Evolutionary conservation across 2,113 vertebrate species (phyloP).

Genomic region (Manacus vitellinus): DNA sequence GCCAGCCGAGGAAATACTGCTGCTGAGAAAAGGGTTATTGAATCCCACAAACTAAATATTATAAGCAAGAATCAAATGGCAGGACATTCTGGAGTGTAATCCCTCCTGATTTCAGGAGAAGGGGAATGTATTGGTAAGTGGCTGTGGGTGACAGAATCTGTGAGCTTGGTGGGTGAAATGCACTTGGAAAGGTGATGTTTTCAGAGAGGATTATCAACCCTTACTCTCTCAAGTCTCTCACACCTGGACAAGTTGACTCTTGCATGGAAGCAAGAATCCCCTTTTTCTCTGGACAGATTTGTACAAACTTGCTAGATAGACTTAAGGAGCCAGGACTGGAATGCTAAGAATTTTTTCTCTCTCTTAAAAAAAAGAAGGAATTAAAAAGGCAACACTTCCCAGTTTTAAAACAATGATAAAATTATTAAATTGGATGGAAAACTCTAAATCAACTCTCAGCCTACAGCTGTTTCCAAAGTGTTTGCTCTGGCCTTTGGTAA

Average conservation of each 20-base stretch:
- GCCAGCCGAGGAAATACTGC: conserved; percentile 65
- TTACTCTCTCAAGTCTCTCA: conserved; percentile 16
- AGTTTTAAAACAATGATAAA: conserved; percentile 40
- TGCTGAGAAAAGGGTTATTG: conserved; percentile 67
- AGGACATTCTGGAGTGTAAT: conserved; percentile 38
- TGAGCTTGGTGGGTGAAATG: not conserved
- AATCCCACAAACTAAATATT: conserved; percentile 64
- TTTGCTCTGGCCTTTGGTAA: conserved; percentile 48
- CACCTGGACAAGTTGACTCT: conserved; percentile 79
- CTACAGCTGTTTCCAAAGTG: conserved; percentile 14
- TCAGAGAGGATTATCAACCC: conserved; percentile 33
- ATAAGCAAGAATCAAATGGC: conserved; percentile 57
- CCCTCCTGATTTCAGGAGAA: conserved; percentile 37
- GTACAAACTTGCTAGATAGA: conserved; percentile 81
- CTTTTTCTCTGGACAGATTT: conserved; percentile 73
- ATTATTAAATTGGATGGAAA: conserved; percentile 25
- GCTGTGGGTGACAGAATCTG: not conserved
- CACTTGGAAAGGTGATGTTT: not conserved
- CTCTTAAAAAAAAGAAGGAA: not conserved
- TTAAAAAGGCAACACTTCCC: conserved; percentile 1
- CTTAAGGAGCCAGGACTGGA: conserved; percentile 78
- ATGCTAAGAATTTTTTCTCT: conserved; percentile 74
- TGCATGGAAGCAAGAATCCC: conserved; percentile 75
- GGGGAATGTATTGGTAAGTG: not conserved
- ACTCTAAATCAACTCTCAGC: conserved; percentile 15